Evolutionary conservation across 2,797 vertebrate genomes (phyloP).

Genomic region (Lutjanus campechanus): DNA sequence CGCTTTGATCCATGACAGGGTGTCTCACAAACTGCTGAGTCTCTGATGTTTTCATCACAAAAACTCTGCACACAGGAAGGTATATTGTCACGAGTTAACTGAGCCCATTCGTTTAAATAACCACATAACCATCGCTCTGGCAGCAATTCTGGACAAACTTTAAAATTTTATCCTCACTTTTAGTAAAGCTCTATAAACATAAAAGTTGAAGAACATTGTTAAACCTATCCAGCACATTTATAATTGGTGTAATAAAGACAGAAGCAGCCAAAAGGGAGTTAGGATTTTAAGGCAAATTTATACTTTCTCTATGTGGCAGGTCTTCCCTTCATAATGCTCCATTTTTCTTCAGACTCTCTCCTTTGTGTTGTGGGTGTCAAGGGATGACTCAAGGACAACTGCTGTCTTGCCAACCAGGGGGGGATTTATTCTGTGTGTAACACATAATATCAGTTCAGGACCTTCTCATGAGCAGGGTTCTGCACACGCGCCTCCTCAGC

Average conservation of each 20-base stretch:
- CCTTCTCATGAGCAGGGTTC: no score
- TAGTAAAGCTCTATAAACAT: neutral
- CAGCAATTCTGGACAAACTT: neutral
- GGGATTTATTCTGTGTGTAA: no score
- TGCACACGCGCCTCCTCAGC: no score
- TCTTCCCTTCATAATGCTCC: no score
- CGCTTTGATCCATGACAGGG: constrained; percentile 5
- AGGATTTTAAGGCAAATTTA: neutral
- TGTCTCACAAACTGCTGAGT: neutral
- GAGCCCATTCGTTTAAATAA: neutral
- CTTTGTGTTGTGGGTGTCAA: no score
- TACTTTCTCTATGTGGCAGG: neutral
- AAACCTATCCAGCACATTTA: neutral
- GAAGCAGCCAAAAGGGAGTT: neutral
- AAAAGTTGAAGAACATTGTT: neutral
- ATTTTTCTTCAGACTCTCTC: no score
- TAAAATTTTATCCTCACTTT: neutral
- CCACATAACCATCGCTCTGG: neutral
- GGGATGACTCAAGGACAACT: no score
- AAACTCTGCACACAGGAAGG: neutral
- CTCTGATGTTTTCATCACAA: neutral
- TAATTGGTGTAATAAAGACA: neutral
- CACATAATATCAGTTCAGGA: no score
- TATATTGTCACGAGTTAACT: neutral
- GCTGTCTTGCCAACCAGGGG: no score